Base-by-base conservation (phyloP, 2,888 invertebrate genomes). In the Brachypalpus laphriformis region DNA sequence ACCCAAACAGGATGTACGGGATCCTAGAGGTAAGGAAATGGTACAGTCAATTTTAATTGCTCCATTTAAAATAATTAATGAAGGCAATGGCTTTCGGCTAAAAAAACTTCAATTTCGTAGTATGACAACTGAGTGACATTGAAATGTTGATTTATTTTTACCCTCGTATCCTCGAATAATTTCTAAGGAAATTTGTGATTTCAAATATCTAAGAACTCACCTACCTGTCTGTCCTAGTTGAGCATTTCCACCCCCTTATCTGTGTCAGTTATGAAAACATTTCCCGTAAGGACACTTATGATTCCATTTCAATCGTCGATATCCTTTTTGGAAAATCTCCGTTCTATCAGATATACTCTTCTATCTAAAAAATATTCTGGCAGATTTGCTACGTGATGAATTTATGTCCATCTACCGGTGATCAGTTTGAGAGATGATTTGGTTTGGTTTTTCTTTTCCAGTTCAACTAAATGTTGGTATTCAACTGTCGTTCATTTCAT, bases 321-420 rank as follows among this genome's bases (percentile, higher is more conserved):
- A 9, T 49, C 22, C 49, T 37, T 31, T 51, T 65, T 20, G 37
- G 3, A 34, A 57, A 57, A 34, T 37, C 57, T 22, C 20, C 4
- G 7, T n/a, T 22, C 40, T 22, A 45, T 45, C 37, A 20, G 18
- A 3, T 8, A 8, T 37, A 1, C 20, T 37, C 14, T 9, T 49
- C 34, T 8, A 34, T 34, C 34, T 34, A 25, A 25, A 25, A 25
- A 34, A 57, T 57, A 57, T n/a, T 11, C n/a, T 2, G 51, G 5
- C 34, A 22, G 49, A 22, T 49, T 49, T 34, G 14, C 37, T 66
- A 66, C 65, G 49, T 66, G 65, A 49, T 34, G 14, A 22, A 18
- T 66, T 20, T n/a, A 31, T 25, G 14, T 25, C 40, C 56, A 5
- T 22, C 11, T 14, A n/a, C n/a, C 51, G 22, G 14, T 37, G 37